Evolutionary conservation across 1,140 invertebrate genomes (phyloP).

Genomic region (Pseudomyrmex dendroicus): DNA sequence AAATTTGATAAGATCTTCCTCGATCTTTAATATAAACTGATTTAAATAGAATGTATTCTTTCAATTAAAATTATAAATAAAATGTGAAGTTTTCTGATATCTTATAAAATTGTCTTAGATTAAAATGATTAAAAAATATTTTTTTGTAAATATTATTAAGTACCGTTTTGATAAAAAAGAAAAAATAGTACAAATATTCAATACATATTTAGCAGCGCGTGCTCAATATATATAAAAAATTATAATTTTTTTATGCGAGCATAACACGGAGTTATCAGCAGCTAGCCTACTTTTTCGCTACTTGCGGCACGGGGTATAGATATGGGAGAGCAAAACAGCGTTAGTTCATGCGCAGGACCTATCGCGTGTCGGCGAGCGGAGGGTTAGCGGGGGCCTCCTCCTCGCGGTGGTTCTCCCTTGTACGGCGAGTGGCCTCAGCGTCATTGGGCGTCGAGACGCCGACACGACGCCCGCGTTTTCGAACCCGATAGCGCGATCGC

Average conservation of each 20-base stretch:
- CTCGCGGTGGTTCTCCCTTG: constrained; percentile 66
- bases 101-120: too few species aligned
- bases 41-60: too few species aligned
- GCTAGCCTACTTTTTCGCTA: constrained; percentile 15
- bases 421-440: constrained; percentile 67
- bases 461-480: constrained; percentile 76
- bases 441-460: constrained; percentile 82
- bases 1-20: too few species aligned
- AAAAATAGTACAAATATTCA: too few species aligned
- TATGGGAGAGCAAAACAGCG: not conserved
- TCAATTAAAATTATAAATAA: too few species aligned
- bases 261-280: not conserved
- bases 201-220: too few species aligned
- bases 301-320: constrained; percentile 31
- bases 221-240: too few species aligned
- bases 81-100: too few species aligned
- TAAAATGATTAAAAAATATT: too few species aligned
- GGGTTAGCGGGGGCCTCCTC: constrained; percentile 46
- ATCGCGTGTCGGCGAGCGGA: constrained; percentile 61
- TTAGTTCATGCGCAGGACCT: constrained; percentile 66
- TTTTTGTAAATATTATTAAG: too few species aligned
- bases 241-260: not conserved
- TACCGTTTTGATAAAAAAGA: too few species aligned
- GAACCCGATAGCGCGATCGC: constrained; percentile 56
- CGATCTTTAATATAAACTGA: too few species aligned